Base-by-base conservation (phyloP, 2,888 invertebrate species). In the Saturnia pavonia region DNA sequence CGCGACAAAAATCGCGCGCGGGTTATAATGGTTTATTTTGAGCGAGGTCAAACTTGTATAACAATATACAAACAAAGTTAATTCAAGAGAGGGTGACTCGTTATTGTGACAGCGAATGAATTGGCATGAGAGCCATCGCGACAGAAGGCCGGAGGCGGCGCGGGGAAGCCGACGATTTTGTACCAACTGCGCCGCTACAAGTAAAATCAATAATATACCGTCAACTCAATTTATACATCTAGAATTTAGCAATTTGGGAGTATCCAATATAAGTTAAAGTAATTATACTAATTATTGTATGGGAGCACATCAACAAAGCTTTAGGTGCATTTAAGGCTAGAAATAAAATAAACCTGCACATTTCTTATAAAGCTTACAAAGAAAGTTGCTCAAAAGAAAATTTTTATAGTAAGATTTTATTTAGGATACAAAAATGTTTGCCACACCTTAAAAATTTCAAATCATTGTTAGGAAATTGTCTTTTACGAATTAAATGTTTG, bases 61-160 rank as follows among this genome's bases (percentile, higher is more conserved):
- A 88, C 88, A 85, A 87, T 87, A 81, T 82, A 84, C 83, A 89
- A 91, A 92, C 89, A 85, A 92, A 89, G 90, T 89, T 86, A 91
- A 92, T 92, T 88, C 81, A 80, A 81, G 78, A 81, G 80, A 84
- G 84, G 81, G 82, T 84, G 85, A 81, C 83, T 80, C 84, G 85
- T 82, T 84, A 84, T 85, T 83, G 82, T 87, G 85, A 84, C 86
- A 83, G 81, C 78, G 78, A 77, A 78, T 76, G 80, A 76, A 76
- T 77, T 77, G 75, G 68, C 73, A 78, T 80, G 84, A 81, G 83
- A 83, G 78, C 76, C 78, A 77, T 68, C 67, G 78, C 76, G 76
- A 67, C 69, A 74, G 70, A 60, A 14, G 74, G 75, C 74, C 77
- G 78, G 77, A 75, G 74, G 72, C 74, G 72, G 69, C 73, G 78